Evolutionary conservation across 2,797 vertebrate species (phyloP), one percentile per base, ranked within the genome.

Genomic region (Chiropotes sagulatus): DNA sequence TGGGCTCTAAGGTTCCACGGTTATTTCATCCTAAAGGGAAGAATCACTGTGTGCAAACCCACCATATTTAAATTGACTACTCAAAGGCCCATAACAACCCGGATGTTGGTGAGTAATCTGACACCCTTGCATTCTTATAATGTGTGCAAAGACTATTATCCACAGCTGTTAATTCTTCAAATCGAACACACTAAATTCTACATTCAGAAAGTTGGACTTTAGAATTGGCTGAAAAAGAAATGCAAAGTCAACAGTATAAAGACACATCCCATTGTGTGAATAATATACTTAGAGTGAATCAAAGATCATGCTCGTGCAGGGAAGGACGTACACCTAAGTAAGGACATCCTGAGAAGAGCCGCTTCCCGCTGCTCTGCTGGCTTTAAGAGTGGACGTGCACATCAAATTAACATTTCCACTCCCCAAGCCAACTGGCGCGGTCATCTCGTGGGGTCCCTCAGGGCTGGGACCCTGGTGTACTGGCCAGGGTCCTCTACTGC

Each of bases 211-310:
- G 20, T 1, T 33, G 15, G 28, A 44, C 30, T 78, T 44, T 72
- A 87, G 48, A 85, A 93, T 30, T 10, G 9, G 73, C 39, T 83
- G 28, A 17, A 90, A 96, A 78, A 22, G 41, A 93, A 84, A 61
- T 4, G 67, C 24, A 50, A 61, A 79, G 15, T 28, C 7, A 78
- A 28, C 1, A 1, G 12, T n/a, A n/a, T 1, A 26, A 94, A 48
- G 64, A 57, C 12, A 72, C 92, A 67, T 36, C 52, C 83, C 58
- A 28, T 20, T 6, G 22, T 58, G 7, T 54, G 41, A 91, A 76
- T 1, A 8, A 22, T 4, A 26, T 6, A 26, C 39, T 61, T 52
- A 39, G 82, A 91, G 50, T 19, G 41, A 67, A 73, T 52, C 41
- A 52, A 88, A 96, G 76, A 78, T 30, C 17, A 4, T 7, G 20